These are phyloP conservation scores for Hirtodrosophila confusa DNA, from an alignment of 2,888 invertebrate species.

Conservation along the genomic window DNA sequence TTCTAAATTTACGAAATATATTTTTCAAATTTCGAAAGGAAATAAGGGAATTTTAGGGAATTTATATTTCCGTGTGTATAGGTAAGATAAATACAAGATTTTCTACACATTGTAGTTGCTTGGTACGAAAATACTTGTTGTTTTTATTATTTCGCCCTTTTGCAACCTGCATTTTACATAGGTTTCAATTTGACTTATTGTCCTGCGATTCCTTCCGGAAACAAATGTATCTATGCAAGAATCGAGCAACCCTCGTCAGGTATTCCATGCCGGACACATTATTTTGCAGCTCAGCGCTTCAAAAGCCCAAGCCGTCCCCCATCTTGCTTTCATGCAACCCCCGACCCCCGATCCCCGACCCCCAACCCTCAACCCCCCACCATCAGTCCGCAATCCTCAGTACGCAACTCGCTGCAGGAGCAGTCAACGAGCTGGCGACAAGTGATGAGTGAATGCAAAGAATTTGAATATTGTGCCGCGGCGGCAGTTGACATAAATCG, in stretches of 20 bases:
- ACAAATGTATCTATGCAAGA: not conserved
- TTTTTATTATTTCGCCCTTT: too few species aligned
- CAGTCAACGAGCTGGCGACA: constrained; percentile 55
- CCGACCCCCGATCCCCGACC: constrained; percentile 8
- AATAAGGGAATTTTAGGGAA: too few species aligned
- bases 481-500: constrained; percentile 82
- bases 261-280: constrained; percentile 58
- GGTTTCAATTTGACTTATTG: too few species aligned
- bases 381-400: not conserved
- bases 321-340: constrained; percentile 20
- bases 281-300: constrained; percentile 58
- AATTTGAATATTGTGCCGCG: constrained; percentile 82
- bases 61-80: too few species aligned
- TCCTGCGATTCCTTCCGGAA: not conserved
- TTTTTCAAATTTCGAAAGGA: too few species aligned
- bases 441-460: constrained; percentile 81
- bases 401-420: constrained; percentile 18
- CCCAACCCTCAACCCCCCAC: not conserved
- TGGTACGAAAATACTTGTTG: too few species aligned
- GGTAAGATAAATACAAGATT: too few species aligned
- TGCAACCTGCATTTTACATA: too few species aligned
- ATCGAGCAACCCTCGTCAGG: constrained; percentile 55
- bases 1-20: too few species aligned
- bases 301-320: constrained; percentile 46
- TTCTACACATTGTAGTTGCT: too few species aligned